Evolutionary conservation across 2,797 vertebrate species (phyloP), one percentile per base, ranked within the genome.

Genomic region (Pangasius macronema): DNA sequence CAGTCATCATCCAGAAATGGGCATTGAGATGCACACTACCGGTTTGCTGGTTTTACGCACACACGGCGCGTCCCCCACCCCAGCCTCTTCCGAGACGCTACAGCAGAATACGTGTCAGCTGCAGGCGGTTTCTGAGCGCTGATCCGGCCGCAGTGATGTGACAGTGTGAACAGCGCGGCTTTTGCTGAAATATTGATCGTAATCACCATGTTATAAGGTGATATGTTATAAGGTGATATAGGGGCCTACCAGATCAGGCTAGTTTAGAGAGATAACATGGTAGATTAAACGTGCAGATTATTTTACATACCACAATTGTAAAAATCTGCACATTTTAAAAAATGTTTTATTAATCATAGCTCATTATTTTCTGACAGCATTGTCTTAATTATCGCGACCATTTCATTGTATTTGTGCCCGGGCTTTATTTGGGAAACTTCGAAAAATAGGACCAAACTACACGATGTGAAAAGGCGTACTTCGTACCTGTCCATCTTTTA

Each of bases 21-120:
- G 82, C 89, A 89, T 86, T 76, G 61, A 77, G 83, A 83, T 39
- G 73, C 61, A 39, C 63, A 89, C 89, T 90, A 89, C 87, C 89
- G 89, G 89, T 86, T 87, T 79, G 87, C 82, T 65, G 79, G 72
- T 88, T 85, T 79, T 85, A 65, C 82, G 65, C 77, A 53, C 39
- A 81, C 55, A 77, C 33, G 39, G 72, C 2, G 39, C 18, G 36
- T 13, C 73, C 5, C 27, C 22, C 10, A 10, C 22, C 73, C 49
- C 27, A 18, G 2, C n/a, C 49, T 33, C 5, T 13, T 51, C 18
- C 63, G 27, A 30, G n/a, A 77, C n/a, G 49, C 10, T 46, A 27
- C 46, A 73, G 11, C 5, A 49, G 22, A 77, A 77, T 5, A 20
- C 49, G 49, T 30, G 46, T 30, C 27, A 30, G 27, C n/a, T 73